A percentile compares a stretch with the other conserved stretches of the same genome.
These are phyloP conservation scores for Drosophila trapezifrons DNA, from an alignment of 1,140 invertebrate genomes.

Conservation along the genomic window DNA sequence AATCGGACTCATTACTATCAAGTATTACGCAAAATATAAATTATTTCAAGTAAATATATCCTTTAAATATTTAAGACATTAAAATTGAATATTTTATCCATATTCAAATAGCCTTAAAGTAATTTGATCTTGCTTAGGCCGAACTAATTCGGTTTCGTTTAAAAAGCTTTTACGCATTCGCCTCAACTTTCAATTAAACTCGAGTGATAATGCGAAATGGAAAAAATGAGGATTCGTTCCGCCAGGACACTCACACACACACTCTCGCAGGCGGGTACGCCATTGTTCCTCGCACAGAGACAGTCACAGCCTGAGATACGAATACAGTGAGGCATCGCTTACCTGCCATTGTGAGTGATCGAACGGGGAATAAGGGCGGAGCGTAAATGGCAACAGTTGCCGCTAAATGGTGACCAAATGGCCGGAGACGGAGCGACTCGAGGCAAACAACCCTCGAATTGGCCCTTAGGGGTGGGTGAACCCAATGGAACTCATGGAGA, in stretches of 20 bases:
- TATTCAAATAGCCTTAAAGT: not conserved
- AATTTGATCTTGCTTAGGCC: conserved; percentile 27
- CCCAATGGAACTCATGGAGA: not conserved
- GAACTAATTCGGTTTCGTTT: conserved; percentile 38
- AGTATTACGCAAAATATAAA: too few relatives aligned
- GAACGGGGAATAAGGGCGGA: conserved; percentile 68
- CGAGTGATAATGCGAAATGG: conserved; percentile 46
- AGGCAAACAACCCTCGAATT: conserved; percentile 78
- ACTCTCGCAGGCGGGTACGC: conserved; percentile 11
- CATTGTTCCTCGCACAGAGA: conserved; percentile 28
- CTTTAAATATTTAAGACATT: not conserved
- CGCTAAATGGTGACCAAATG: conserved; percentile 78
- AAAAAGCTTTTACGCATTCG: conserved; percentile 37
- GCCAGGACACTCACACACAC: conserved; percentile 20
- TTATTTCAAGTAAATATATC: too few relatives aligned
- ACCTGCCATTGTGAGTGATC: conserved; percentile 70
- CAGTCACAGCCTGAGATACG: not conserved
- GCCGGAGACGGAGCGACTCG: conserved; percentile 44
- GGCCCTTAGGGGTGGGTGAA: conserved; percentile 49
- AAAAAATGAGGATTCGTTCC: conserved; percentile 42
- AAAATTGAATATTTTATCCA: not conserved
- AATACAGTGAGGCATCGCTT: conserved; percentile 11
- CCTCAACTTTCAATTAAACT: conserved; percentile 51
- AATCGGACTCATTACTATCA: too few relatives aligned
- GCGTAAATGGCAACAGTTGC: conserved; percentile 79